Evolutionary conservation across 2,888 invertebrate species (phyloP).

Genomic region (Plusia festucae): DNA sequence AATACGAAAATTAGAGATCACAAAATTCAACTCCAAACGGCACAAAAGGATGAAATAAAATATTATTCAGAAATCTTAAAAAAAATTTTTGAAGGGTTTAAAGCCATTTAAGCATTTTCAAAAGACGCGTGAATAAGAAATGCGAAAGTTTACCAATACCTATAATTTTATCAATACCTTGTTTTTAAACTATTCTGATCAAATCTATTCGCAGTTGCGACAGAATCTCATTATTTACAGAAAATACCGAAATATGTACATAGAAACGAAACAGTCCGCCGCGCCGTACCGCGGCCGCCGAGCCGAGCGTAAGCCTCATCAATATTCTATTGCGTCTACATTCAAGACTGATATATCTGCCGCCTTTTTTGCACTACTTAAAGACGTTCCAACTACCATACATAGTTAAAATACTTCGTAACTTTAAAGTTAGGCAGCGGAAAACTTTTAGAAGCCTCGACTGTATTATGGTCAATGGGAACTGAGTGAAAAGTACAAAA

Average conservation of each 20-base stretch:
- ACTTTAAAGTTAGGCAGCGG: slow-evolving; percentile 68
- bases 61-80: no score
- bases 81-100: no score
- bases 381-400: slow-evolving; percentile 56
- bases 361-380: slow-evolving; percentile 56
- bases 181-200: not conserved
- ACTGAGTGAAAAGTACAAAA: slow-evolving; percentile 69
- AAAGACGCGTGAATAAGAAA: no score
- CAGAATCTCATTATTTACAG: slow-evolving; percentile 38
- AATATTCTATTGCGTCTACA: slow-evolving; percentile 58
- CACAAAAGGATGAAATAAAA: no score
- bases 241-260: slow-evolving; percentile 59
- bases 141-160: no score
- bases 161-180: not conserved
- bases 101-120: no score
- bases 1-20: no score
- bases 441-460: slow-evolving; percentile 69
- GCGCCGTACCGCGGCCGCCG: slow-evolving; percentile 29
- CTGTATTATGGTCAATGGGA: slow-evolving; percentile 76
- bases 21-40: no score
- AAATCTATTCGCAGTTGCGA: slow-evolving; percentile 16
- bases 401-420: slow-evolving; percentile 71
- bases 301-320: slow-evolving; percentile 55
- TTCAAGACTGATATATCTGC: slow-evolving; percentile 51
- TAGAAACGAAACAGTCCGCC: slow-evolving; percentile 38